Percentiles rank a stretch among this genome's conserved stretches.
These are phyloP conservation scores for Pseudomugil tenellus DNA, from an alignment of 2,797 vertebrate genomes.

Conservation along the genomic window DNA sequence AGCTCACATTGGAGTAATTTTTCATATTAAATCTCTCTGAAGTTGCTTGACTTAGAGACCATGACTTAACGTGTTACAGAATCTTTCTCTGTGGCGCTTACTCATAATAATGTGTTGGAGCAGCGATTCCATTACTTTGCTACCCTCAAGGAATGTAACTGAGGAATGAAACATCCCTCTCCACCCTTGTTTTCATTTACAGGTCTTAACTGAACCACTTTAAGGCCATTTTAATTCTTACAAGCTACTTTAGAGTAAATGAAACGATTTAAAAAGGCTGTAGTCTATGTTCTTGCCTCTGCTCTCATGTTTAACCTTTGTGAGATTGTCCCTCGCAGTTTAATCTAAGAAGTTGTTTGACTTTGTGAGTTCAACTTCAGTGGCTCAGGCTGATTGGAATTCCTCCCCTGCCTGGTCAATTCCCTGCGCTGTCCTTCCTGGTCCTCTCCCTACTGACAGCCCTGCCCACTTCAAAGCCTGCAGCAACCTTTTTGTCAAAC, in stretches of 20 bases:
- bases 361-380: conserved; percentile 35
- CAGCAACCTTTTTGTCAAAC: conserved; percentile 54
- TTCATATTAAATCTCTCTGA: conserved; percentile 39
- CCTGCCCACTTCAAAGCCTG: conserved; percentile 57
- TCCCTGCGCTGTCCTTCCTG: conserved; percentile 40
- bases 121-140: conserved; percentile 36
- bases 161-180: conserved; percentile 51
- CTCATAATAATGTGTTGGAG: conserved; percentile 36
- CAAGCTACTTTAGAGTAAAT: conserved; percentile 37
- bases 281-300: conserved; percentile 15
- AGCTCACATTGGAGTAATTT: conserved; percentile 44
- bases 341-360: conserved; percentile 17
- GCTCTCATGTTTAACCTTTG: conserved; percentile 18
- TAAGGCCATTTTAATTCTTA: conserved; percentile 46
- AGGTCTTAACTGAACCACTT: conserved; percentile 31
- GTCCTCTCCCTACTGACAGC: conserved; percentile 54
- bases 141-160: conserved; percentile 49
- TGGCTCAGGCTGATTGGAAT: conserved; percentile 55
- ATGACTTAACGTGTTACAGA: conserved; percentile 50
- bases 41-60: conserved; percentile 49
- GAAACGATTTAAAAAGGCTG: conserved; percentile 28
- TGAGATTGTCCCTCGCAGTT: conserved; percentile 13
- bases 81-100: conserved; percentile 38
- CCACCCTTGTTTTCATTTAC: conserved; percentile 50
- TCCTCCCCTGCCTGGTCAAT: conserved; percentile 36